phyloP scores from a whole-genome alignment of 2,113 vertebrate species.

The Antechinus flavipes region DNA sequence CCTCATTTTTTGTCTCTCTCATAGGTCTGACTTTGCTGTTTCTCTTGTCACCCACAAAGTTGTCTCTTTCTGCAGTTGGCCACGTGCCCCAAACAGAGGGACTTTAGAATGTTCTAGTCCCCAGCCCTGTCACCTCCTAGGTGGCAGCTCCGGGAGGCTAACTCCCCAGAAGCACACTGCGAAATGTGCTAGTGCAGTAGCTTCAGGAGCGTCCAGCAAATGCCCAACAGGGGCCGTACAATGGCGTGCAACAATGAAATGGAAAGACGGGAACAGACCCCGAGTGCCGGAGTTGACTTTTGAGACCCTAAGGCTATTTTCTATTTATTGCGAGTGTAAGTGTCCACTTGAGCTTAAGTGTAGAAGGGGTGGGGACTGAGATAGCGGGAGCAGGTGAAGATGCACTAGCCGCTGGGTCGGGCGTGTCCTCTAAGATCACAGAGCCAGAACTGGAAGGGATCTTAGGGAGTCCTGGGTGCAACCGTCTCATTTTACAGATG shows the following conservation, averaged over 20 bases:
- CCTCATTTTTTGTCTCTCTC: neutral
- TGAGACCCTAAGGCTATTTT: too few species aligned
- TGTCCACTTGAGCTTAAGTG: neutral
- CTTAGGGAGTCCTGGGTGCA: too few species aligned
- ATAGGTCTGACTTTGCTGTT: neutral
- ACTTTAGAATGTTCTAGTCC: neutral
- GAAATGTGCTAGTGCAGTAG: neutral
- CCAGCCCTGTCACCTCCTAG: neutral
- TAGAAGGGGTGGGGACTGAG: too few species aligned
- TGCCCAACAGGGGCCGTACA: too few species aligned
- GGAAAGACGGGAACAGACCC: too few species aligned
- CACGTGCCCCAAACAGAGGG: neutral
- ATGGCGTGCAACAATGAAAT: too few species aligned
- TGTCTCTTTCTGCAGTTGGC: neutral
- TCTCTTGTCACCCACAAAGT: neutral
- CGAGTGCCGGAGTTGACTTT: neutral
- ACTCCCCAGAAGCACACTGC: neutral
- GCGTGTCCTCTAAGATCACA: too few species aligned
- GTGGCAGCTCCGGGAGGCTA: neutral
- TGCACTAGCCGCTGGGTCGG: too few species aligned
- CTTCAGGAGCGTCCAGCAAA: neutral
- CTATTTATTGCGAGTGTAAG: too few species aligned
- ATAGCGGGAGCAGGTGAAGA: too few species aligned
- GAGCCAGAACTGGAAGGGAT: too few species aligned
- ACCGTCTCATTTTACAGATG: neutral